These are phyloP conservation scores for Smittia sp. DNA, from an alignment of 2,888 invertebrate species.

Conservation along the genomic window DNA sequence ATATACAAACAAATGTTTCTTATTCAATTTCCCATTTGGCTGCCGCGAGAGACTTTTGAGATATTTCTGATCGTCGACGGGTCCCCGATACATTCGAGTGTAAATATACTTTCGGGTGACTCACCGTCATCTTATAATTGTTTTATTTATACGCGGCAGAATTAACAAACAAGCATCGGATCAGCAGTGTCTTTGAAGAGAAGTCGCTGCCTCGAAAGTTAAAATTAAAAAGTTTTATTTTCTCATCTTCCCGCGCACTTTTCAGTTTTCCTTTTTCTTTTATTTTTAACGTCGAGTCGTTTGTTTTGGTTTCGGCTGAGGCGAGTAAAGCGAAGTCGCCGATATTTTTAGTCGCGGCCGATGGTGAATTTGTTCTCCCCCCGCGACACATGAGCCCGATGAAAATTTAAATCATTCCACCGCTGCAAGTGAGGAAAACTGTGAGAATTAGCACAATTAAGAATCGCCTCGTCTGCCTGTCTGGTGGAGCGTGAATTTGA, in stretches of 20 bases:
- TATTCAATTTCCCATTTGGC: slow-evolving; percentile 13
- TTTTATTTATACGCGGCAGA: slow-evolving; percentile 28
- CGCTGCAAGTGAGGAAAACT: background rate
- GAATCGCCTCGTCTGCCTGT: slow-evolving; percentile 12
- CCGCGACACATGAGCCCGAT: slow-evolving; percentile 32
- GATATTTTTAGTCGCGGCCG: background rate
- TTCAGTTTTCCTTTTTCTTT: slow-evolving; percentile 8
- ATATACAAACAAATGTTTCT: background rate
- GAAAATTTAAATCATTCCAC: slow-evolving; percentile 30
- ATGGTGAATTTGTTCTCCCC: background rate
- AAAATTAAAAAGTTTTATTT: background rate
- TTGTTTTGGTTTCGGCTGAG: slow-evolving; percentile 30
- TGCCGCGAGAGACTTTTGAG: background rate
- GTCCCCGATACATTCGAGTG: background rate
- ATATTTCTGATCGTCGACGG: background rate
- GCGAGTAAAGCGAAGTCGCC: slow-evolving; percentile 1
- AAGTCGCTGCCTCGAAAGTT: slow-evolving; percentile 11
- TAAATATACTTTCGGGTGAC: slow-evolving; percentile 18
- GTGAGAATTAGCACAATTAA: slow-evolving; percentile 26
- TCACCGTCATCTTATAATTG: slow-evolving; percentile 36
- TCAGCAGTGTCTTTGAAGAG: slow-evolving; percentile 20
- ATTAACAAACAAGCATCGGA: slow-evolving; percentile 7
- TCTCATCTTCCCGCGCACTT: slow-evolving; percentile 31
- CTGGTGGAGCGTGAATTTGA: background rate
- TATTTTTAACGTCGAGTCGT: background rate